Conservation (phyloP, 1,140 invertebrate genomes). For the Papilio aristodemus region DNA sequence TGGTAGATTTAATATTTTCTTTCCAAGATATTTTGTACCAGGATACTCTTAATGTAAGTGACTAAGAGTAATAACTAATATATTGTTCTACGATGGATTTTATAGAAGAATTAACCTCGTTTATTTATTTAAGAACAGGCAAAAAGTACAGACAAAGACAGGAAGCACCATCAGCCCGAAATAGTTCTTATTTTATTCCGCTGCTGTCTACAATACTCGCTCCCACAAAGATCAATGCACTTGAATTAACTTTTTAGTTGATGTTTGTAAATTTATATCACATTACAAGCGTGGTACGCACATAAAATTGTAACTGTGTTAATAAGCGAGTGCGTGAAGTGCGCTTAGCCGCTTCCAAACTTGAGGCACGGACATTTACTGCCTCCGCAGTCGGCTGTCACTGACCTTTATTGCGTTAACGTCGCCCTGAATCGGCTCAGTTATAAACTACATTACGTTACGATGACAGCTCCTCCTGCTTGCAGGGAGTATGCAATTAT, state of each 20-base stretch:
- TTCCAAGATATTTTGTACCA: not conserved
- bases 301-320: conserved; percentile 12
- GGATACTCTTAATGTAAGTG: not conserved
- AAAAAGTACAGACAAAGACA: too few relatives aligned
- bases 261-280: too few relatives aligned
- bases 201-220: too few relatives aligned
- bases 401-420: conserved; percentile 31
- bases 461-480: conserved; percentile 7
- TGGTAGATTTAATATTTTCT: conserved; percentile 1
- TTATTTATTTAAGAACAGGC: too few relatives aligned
- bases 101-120: too few relatives aligned
- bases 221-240: too few relatives aligned
- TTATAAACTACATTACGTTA: conserved; percentile 14
- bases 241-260: too few relatives aligned
- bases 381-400: not conserved
- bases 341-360: conserved; percentile 12
- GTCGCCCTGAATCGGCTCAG: conserved; percentile 5
- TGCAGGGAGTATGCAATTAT: not conserved
- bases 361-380: conserved; percentile 13
- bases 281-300: not conserved
- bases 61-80: not conserved
- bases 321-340: not conserved
- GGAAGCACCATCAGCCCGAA: too few relatives aligned
- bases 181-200: too few relatives aligned
- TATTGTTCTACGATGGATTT: not conserved